Base-by-base conservation (phyloP, 37 sponge, comb jelly and placozoan genomes). In the Bolinopsis microptera region DNA sequence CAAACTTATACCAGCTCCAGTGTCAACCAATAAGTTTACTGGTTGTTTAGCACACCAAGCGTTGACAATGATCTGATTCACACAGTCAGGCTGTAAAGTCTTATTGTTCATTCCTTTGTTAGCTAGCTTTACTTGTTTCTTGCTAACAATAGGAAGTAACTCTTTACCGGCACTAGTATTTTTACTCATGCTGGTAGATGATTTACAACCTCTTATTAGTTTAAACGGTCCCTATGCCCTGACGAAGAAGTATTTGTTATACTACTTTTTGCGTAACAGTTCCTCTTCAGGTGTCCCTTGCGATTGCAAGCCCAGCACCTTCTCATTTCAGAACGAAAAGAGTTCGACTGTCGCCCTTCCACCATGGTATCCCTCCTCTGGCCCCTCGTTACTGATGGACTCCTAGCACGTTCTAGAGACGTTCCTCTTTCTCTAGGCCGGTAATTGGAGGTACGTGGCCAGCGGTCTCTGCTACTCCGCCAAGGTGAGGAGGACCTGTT, bases 21-120 rank as follows among this genome's bases (percentile, higher is more conserved):
- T 86, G 48, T 86, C 90, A 27, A 86, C 39, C 8, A 86, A 40
- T 1, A 86, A 26, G 26, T 86, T 86, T 21, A 86, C 61, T 24
- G 90, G 90, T 3, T 36, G 34, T 28, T 18, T 34, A 1, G 27
- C 35, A 77, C 80, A 77, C 37, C 35, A 34, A 0, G 80, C 80
- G 21, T 35, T 28, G 22, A 77, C 80, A 32, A 77, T 32, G 22
- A 77, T 35, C 22, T 77, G 33, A 35, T 27, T 16, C 22, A 0
- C 21, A 32, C 0, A 35, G 13, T 18, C 33, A 34, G 27, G 80
- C 36, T 32, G 35, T 1, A 77, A 13, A 18, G 28, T 77, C 13
- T 34, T 77, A 35, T 34, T 3, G 0, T 28, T 1, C 18, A 21
- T 32, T 16, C 21, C 32, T 35, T 77, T 77, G 1, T 1, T 77